phyloP scores from a whole-genome alignment of 1,140 invertebrate species.

The Batillaria attramentaria region DNA sequence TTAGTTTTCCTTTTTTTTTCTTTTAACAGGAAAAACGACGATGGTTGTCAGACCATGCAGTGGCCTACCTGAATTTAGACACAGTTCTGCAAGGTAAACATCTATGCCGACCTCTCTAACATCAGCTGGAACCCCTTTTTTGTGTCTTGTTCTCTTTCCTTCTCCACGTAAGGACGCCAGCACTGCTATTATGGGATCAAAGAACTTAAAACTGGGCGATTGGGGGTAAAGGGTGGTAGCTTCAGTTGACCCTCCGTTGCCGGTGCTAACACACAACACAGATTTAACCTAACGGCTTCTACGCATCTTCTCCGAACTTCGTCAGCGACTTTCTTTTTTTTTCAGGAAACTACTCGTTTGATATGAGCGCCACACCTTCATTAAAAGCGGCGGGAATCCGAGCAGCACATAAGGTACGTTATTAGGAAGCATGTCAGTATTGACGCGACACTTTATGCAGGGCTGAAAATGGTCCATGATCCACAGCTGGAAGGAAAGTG shows the following conservation, averaged over 20 bases:
- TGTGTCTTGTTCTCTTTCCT: not conserved
- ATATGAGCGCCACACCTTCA: conserved; percentile 16
- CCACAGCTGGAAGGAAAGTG: too few species aligned
- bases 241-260: not conserved
- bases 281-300: not conserved
- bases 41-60: conserved; percentile 49
- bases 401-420: conserved; percentile 22
- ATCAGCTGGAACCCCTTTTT: conserved; percentile 27
- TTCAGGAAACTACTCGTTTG: conserved; percentile 26
- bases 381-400: conserved; percentile 18
- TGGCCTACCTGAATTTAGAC: conserved; percentile 68
- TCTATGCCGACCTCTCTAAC: conserved; percentile 40
- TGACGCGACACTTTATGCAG: not conserved
- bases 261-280: not conserved
- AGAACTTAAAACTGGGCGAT: conserved; percentile 21
- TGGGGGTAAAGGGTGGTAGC: conserved; percentile 17
- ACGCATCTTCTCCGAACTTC: not conserved
- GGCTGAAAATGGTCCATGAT: too few species aligned
- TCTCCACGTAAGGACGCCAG: not conserved
- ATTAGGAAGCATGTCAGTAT: too few species aligned
- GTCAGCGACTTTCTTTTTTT: not conserved
- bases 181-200: not conserved
- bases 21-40: conserved; percentile 49
- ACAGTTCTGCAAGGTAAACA: conserved; percentile 19
- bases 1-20: not conserved